Evolutionary conservation across 2,113 vertebrate species (phyloP), one percentile per base, ranked within the genome.

Genomic region (Anolis sagrei): DNA sequence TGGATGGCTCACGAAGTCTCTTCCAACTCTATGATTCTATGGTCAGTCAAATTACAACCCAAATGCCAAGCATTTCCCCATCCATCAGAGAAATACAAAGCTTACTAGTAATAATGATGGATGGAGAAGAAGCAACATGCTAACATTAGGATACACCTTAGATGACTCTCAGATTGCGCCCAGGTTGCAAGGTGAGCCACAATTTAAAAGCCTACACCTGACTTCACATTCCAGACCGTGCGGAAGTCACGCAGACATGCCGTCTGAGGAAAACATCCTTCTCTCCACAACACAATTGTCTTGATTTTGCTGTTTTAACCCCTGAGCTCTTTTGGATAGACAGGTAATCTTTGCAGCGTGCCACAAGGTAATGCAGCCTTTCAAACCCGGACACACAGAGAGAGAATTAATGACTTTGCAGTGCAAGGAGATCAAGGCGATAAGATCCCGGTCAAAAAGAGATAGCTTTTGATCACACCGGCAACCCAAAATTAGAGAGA

Each of bases 401-500:
- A 58, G 54, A 58, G 54, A 80, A 75, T 80, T 2, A 49, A 73
- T 44, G 27, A 48, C 25, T 61, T 79, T n/a, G 54, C 16, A 1
- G 29, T 49, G 54, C 64, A 86, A 74, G 48, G 0, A 5, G 75
- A 66, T 66, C 27, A 27, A n/a, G 62, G 18, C 25, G 62, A 66
- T 25, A 66, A 66, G 16, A 66, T 7, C 21, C 62, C 23, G 25
- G 23, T 23, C 21, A 27, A 66, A 21, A 66, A 23, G 27, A 91
- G 21, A n/a, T 80, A 32, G 87, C 34, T 54, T 66, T 49, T 54
- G 9, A 66, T 18, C 0, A 48, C 77, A 74, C 75, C 32, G n/a
- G 77, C 82, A 89, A 89, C 23, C 18, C 64, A 68, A 68, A 81
- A 82, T 29, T 25, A 86, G 49, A 36, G 91, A 85, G 51, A 14